Conservation (phyloP, 1,140 invertebrate species). For the Drosophila navojoa region DNA sequence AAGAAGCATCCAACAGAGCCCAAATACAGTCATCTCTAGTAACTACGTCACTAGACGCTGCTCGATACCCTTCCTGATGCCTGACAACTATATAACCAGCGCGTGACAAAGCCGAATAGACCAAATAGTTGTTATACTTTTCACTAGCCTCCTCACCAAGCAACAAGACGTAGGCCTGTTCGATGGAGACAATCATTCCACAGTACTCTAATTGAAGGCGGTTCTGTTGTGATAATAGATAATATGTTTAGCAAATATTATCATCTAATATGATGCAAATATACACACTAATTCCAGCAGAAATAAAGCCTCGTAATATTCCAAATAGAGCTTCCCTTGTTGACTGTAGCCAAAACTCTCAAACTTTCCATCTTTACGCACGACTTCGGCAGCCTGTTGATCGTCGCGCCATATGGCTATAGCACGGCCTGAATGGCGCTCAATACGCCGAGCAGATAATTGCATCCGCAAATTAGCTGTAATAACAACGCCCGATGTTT, state of each 20-base stretch:
- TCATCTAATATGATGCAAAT: not conserved
- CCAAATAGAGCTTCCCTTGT: conserved; percentile 58
- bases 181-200: conserved; percentile 58
- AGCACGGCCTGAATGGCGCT: conserved; percentile 61
- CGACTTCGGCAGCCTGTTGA: conserved; percentile 63
- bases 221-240: conserved; percentile 39
- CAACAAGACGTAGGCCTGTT: conserved; percentile 71
- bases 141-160: conserved; percentile 55
- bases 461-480: conserved; percentile 53
- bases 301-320: conserved; percentile 75
- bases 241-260: not conserved
- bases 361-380: conserved; percentile 78
- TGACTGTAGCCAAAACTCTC: conserved; percentile 65
- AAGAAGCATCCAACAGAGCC: conserved; percentile 50
- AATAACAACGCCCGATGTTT: conserved; percentile 7
- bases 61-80: conserved; percentile 33
- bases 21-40: conserved; percentile 66
- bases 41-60: not conserved
- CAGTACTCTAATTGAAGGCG: conserved; percentile 71
- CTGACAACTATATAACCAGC: conserved; percentile 73
- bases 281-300: conserved; percentile 68
- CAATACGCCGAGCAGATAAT: conserved; percentile 64
- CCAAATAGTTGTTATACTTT: conserved; percentile 68
- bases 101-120: conserved; percentile 68
- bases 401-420: conserved; percentile 61